A percentile compares a stretch with the other conserved stretches of the same genome.
Evolutionary conservation across 2,888 invertebrate species (phyloP).

Genomic region (Tiliacea aurago): DNA sequence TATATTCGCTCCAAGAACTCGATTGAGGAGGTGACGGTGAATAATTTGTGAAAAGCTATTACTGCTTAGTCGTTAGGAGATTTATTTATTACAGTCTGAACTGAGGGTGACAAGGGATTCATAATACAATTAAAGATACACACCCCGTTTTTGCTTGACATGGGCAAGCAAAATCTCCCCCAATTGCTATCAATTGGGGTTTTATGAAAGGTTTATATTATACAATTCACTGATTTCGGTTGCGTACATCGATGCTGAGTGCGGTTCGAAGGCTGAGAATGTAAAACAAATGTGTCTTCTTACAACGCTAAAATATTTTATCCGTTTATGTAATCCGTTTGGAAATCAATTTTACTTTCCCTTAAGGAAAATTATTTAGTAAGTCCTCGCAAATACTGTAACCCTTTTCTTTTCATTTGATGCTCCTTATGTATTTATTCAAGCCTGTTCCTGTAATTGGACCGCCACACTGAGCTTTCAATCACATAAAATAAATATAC

Average conservation of each 20-base stretch:
- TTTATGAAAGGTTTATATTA: no score
- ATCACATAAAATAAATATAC: slow-evolving; percentile 1
- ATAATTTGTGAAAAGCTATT: slow-evolving; percentile 8
- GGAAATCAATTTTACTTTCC: background rate
- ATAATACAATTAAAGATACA: no score
- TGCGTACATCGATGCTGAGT: background rate
- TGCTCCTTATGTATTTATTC: slow-evolving; percentile 12
- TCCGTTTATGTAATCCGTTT: slow-evolving; percentile 22
- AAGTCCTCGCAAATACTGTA: background rate
- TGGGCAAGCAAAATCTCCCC: no score
- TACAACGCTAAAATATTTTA: background rate
- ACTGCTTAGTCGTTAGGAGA: no score
- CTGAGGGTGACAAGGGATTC: no score
- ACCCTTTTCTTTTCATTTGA: slow-evolving; percentile 21
- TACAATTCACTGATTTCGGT: background rate
- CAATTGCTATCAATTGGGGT: no score
- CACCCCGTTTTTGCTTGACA: no score
- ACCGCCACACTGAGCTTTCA: slow-evolving; percentile 3
- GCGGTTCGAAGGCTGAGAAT: background rate
- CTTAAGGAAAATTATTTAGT: slow-evolving; percentile 19
- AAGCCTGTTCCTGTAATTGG: slow-evolving; percentile 7
- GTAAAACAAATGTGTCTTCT: slow-evolving; percentile 5
- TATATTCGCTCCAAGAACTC: slow-evolving; percentile 10
- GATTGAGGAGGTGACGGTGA: slow-evolving; percentile 23
- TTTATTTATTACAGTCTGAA: no score